These are phyloP conservation scores for Cirrhinus mrigala DNA, from an alignment of 2,797 vertebrate species.

Conservation along the genomic window DNA sequence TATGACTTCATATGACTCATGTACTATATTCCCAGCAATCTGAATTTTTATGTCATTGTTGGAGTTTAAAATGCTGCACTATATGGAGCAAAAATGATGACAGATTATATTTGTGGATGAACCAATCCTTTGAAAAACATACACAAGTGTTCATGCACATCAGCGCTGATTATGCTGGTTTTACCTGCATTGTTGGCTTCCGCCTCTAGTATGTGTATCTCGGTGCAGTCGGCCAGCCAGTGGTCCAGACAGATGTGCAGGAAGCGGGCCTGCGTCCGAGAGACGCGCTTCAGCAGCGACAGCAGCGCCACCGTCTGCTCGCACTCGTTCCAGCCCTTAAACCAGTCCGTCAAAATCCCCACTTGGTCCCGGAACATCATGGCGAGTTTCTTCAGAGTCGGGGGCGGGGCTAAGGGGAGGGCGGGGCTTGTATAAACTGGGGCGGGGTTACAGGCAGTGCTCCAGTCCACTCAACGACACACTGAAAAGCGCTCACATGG, in stretches of 20 bases:
- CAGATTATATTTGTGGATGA: neutral
- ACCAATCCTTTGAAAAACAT: neutral
- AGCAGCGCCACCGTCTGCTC: conserved; percentile 97
- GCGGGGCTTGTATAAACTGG: conserved; percentile 58
- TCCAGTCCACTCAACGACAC: conserved; percentile 78
- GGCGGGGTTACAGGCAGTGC: conserved; percentile 71
- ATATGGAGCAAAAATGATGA: neutral
- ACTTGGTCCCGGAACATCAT: conserved; percentile 99
- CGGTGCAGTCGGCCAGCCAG: conserved; percentile 92
- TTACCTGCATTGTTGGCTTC: conserved; percentile 96
- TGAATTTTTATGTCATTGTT: no score
- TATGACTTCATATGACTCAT: no score
- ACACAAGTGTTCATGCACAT: neutral
- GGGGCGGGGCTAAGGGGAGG: conserved; percentile 21
- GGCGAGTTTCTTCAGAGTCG: conserved; percentile 69
- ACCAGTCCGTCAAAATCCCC: conserved; percentile 95
- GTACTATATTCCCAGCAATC: no score
- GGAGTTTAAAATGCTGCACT: neutral
- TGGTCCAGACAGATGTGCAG: conserved; percentile 97
- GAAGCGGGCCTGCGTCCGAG: conserved; percentile 94
- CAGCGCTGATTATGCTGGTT: neutral
- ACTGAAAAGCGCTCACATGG: conserved; percentile 88
- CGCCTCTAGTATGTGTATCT: conserved; percentile 92
- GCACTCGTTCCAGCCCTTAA: conserved; percentile 97
- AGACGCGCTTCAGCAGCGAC: conserved; percentile 92